These are phyloP conservation scores for Phalloptychus januarius DNA, from an alignment of 2,797 vertebrate genomes.

Conservation along the genomic window DNA sequence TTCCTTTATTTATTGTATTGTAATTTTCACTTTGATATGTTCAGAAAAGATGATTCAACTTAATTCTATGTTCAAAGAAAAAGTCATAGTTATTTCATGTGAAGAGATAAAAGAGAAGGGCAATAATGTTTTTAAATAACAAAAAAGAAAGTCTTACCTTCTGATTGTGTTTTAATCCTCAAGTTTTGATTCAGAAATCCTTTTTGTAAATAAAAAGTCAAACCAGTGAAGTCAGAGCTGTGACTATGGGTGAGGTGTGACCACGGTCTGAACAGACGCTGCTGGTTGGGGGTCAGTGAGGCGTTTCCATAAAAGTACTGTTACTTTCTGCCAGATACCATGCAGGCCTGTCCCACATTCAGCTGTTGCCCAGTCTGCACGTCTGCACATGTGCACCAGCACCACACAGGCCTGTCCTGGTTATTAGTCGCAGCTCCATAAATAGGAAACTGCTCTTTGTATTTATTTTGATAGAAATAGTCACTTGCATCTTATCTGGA, in stretches of 20 bases:
- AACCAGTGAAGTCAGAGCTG: constrained; percentile 2
- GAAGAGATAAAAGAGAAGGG: neutral
- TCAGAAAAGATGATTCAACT: neutral
- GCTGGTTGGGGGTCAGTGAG: constrained; percentile 68
- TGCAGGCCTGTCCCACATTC: constrained; percentile 83
- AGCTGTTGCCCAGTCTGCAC: constrained; percentile 84
- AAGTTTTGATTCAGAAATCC: constrained; percentile 25
- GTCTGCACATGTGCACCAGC: constrained; percentile 10
- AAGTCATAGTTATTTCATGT: neutral
- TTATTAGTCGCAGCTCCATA: constrained; percentile 49
- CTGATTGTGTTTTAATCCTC: constrained; percentile 34
- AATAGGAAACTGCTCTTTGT: constrained; percentile 16
- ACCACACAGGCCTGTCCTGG: neutral
- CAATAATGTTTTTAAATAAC: neutral
- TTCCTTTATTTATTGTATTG: neutral
- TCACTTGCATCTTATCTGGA: neutral
- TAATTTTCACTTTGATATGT: neutral
- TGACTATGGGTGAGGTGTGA: constrained; percentile 43
- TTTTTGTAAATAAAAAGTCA: neutral
- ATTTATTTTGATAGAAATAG: neutral
- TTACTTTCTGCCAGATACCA: constrained; percentile 85
- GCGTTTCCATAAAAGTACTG: constrained; percentile 95
- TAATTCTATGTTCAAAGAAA: neutral
- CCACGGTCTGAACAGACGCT: constrained; percentile 65
- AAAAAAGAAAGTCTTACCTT: constrained; percentile 56